A percentile compares a stretch with the other conserved stretches of the same genome.
Conservation (phyloP, 2,113 vertebrate species). For the Colossoma macropomum region DNA sequence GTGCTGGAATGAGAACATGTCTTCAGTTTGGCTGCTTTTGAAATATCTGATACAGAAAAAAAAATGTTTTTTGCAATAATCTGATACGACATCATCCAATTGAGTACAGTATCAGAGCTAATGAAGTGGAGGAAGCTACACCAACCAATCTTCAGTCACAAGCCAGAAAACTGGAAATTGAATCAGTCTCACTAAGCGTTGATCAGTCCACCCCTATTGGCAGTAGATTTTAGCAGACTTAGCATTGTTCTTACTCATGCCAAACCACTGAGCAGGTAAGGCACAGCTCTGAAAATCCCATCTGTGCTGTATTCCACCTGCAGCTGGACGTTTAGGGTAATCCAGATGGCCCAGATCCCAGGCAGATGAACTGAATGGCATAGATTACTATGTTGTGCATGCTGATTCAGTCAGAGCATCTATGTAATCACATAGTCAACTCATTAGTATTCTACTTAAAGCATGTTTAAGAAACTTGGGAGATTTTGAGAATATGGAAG, state of each 20-base stretch:
- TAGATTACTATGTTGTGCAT: neutral
- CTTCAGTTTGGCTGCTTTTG: neutral
- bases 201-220: too few species aligned
- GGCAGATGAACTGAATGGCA: neutral
- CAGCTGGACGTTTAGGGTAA: neutral
- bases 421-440: neutral
- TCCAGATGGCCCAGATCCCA: neutral
- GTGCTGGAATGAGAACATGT: neutral
- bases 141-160: too few species aligned
- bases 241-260: too few species aligned
- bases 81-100: too few species aligned
- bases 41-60: neutral
- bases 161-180: too few species aligned
- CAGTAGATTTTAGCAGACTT: neutral
- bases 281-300: neutral
- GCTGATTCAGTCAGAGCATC: neutral
- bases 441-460: neutral
- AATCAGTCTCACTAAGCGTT: too few species aligned
- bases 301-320: neutral
- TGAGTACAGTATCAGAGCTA: too few species aligned
- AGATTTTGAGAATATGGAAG: neutral
- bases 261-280: neutral
- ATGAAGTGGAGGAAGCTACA: too few species aligned
- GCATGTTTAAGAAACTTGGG: neutral
- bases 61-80: too few species aligned